Evolutionary conservation across 1,140 invertebrate genomes (phyloP).

Genomic region (Phymorhynchus buccinoides): DNA sequence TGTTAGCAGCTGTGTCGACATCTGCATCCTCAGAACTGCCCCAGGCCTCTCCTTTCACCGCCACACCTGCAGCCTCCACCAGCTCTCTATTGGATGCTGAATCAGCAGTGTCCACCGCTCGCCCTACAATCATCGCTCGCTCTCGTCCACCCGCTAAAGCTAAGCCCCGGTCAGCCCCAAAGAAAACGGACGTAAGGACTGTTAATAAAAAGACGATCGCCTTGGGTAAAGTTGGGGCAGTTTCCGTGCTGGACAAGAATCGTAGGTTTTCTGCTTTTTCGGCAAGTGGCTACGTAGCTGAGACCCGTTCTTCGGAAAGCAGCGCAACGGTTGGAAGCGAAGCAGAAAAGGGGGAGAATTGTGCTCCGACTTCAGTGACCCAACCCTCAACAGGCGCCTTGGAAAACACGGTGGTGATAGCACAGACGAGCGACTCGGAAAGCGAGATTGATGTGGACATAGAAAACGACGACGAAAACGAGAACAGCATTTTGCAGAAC

Average conservation of each 20-base stretch:
- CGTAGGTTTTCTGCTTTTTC: background rate
- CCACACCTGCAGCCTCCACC: background rate
- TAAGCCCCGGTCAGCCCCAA: background rate
- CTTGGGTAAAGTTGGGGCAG: background rate
- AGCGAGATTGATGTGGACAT: conserved; percentile 64
- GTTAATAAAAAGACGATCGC: background rate
- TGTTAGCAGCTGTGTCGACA: background rate
- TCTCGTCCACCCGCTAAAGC: background rate
- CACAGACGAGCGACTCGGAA: background rate
- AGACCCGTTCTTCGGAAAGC: background rate
- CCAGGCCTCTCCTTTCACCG: background rate
- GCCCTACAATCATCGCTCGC: conserved; percentile 53
- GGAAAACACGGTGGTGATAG: background rate
- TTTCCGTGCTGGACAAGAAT: background rate
- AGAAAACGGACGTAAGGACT: background rate
- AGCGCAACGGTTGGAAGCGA: background rate
- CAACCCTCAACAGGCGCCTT: background rate
- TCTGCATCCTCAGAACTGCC: background rate
- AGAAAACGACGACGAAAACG: conserved; percentile 62
- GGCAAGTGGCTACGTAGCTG: background rate
- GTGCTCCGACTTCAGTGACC: background rate
- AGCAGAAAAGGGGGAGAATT: background rate
- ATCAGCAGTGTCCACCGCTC: conserved; percentile 60
- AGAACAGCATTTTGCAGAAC: conserved; percentile 58
- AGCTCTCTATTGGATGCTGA: conserved; percentile 43